phyloP scores from a whole-genome alignment of 2,113 vertebrate species.

The Pteruthius melanotis region DNA sequence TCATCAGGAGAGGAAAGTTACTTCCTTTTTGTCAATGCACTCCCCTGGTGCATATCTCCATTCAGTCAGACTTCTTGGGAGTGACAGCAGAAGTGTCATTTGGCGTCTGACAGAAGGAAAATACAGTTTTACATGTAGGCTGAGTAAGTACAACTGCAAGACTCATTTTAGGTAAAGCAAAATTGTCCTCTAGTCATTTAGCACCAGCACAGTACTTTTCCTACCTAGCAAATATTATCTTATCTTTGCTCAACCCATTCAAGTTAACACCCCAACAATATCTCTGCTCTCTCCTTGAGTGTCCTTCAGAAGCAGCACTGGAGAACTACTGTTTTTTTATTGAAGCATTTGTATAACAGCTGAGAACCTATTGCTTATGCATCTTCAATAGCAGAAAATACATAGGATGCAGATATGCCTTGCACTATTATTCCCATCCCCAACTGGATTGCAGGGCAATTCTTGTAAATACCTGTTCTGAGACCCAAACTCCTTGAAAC shows the following conservation, averaged over 20 bases:
- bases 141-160: background rate
- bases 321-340: background rate
- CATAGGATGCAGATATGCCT: background rate
- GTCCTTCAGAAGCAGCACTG: background rate
- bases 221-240: background rate
- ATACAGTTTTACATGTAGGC: background rate
- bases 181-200: background rate
- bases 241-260: background rate
- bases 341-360: background rate
- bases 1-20: background rate
- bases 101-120: background rate
- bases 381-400: background rate
- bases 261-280: background rate
- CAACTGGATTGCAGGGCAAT: background rate
- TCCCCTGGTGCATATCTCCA: background rate
- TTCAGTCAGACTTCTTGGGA: background rate
- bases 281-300: background rate
- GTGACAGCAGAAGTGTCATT: background rate
- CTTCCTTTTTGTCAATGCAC: background rate
- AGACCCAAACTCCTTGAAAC: background rate
- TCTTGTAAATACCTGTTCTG: background rate
- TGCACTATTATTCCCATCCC: background rate
- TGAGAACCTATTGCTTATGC: background rate
- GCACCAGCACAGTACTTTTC: background rate
- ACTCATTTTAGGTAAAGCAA: background rate